Conservation (phyloP, 1,140 invertebrate species). For the Octopus bimaculoides region DNA sequence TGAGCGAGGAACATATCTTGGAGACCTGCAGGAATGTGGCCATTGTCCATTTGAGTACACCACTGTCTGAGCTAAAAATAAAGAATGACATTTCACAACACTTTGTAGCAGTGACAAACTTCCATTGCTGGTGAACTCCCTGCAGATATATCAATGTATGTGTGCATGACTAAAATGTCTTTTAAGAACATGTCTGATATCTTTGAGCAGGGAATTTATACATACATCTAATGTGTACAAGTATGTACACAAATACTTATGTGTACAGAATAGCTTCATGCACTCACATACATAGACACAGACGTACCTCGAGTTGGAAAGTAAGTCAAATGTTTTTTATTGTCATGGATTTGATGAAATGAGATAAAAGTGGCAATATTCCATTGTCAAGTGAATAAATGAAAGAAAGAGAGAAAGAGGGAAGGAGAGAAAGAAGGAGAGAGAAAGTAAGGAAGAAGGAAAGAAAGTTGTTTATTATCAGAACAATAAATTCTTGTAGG, state of each 20-base stretch:
- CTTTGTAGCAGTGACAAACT: background rate
- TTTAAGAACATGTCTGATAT: background rate
- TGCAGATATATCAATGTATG: no score
- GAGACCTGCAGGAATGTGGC: slow-evolving; percentile 1
- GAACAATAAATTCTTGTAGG: no score
- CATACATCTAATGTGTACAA: no score
- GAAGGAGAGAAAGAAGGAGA: background rate
- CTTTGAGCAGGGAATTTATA: background rate
- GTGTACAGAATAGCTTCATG: no score
- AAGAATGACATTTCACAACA: slow-evolving; percentile 1
- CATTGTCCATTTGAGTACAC: slow-evolving; percentile 6
- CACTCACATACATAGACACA: no score
- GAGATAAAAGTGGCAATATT: background rate
- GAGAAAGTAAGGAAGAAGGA: background rate
- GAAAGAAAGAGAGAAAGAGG: background rate
- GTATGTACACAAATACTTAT: no score
- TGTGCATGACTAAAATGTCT: background rate
- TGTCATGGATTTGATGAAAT: background rate
- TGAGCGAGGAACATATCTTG: background rate
- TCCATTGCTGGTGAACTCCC: no score
- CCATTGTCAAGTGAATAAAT: background rate
- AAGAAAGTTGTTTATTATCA: background rate
- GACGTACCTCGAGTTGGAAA: background rate
- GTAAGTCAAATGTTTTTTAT: background rate
- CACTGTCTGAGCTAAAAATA: slow-evolving; percentile 9